Conservation (phyloP, 2,113 vertebrate genomes). For the Eulemur macaco region DNA sequence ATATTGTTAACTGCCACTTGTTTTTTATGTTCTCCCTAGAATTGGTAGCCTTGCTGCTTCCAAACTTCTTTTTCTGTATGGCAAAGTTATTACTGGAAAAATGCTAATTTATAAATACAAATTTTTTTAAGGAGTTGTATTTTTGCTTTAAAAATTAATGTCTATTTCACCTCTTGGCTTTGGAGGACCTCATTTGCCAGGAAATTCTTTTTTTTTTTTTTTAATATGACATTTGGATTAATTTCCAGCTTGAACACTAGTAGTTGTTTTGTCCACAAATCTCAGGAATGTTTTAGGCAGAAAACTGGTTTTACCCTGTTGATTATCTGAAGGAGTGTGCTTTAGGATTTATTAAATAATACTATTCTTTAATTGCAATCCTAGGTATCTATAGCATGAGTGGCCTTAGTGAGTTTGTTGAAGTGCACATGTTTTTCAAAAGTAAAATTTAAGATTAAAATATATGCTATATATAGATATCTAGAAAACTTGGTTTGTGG, state of each 20-base stretch:
- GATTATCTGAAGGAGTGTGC: conserved; percentile 69
- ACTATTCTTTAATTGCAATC: conserved; percentile 75
- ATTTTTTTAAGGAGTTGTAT: conserved; percentile 47
- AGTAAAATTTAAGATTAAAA: conserved; percentile 87
- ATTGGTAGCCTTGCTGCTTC: conserved; percentile 48
- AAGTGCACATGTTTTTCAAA: conserved; percentile 87
- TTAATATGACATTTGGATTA: conserved; percentile 22
- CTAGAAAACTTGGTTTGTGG: conserved; percentile 87
- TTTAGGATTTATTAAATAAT: conserved; percentile 77
- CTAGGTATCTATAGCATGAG: conserved; percentile 89
- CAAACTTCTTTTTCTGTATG: neutral
- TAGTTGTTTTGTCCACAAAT: conserved; percentile 77
- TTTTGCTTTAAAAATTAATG: conserved; percentile 23
- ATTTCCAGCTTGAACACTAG: neutral
- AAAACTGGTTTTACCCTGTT: conserved; percentile 78
- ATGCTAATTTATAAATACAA: conserved; percentile 33
- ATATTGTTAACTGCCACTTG: neutral
- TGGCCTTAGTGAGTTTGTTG: conserved; percentile 90
- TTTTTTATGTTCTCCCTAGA: neutral
- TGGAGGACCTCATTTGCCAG: neutral
- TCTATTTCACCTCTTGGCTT: conserved; percentile 43
- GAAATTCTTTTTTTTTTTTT: neutral
- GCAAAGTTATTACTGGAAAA: conserved; percentile 63
- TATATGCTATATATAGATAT: conserved; percentile 88
- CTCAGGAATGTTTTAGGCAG: conserved; percentile 87